Evolutionary conservation across 2,888 invertebrate genomes (phyloP).

Genomic region (Volucella zonaria): DNA sequence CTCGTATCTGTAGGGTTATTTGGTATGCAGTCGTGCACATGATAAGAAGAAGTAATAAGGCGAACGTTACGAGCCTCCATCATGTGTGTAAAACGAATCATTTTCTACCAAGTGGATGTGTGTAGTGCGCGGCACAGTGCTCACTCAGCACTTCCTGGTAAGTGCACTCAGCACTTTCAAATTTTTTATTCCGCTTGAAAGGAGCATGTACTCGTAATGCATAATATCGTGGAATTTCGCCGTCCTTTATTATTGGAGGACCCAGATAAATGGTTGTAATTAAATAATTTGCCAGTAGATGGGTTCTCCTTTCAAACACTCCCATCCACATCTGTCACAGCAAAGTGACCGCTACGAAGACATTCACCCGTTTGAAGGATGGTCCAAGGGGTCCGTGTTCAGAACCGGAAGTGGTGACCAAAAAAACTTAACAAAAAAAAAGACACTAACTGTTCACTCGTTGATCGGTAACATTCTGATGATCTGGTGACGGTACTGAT

Average conservation of each 20-base stretch:
- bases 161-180: constrained; percentile 30
- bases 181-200: constrained; percentile 1
- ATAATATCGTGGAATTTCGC: constrained; percentile 3
- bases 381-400: neutral
- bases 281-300: constrained; percentile 52
- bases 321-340: constrained; percentile 2
- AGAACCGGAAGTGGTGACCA: constrained; percentile 5
- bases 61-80: constrained; percentile 30
- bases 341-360: neutral
- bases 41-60: constrained; percentile 53
- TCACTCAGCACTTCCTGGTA: constrained; percentile 27
- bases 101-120: neutral
- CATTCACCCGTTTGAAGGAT: constrained; percentile 1
- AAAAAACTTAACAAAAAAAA: neutral
- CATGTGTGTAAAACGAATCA: neutral
- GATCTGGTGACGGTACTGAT: constrained; percentile 4
- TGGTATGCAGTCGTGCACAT: constrained; percentile 49
- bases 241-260: neutral
- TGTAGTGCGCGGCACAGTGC: no score
- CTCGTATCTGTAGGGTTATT: constrained; percentile 15
- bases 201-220: constrained; percentile 16
- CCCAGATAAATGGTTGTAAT: constrained; percentile 47
- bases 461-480: constrained; percentile 12
- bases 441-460: constrained; percentile 21
- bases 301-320: neutral